Percentiles rank a stretch among this genome's conserved stretches.
Evolutionary conservation across 2,888 invertebrate genomes (phyloP).

Genomic region (Mystacides longicornis): DNA sequence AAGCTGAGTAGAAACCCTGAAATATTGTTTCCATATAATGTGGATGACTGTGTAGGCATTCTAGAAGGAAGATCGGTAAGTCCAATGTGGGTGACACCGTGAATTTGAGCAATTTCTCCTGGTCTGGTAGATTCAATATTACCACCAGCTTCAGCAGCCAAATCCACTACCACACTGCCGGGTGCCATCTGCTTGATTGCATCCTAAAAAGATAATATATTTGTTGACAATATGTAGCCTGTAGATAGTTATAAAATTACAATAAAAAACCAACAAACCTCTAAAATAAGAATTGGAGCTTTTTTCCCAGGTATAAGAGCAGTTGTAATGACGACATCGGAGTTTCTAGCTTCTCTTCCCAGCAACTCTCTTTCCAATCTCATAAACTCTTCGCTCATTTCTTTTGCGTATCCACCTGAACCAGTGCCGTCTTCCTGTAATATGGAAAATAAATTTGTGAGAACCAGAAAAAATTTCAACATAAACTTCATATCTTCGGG

Average conservation of each 20-base stretch:
- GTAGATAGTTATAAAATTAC: no score
- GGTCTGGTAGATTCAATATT: slow-evolving; percentile 77
- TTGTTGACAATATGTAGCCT: no score
- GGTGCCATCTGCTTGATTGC: slow-evolving; percentile 77
- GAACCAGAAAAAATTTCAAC: neutral
- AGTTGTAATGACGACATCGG: slow-evolving; percentile 83
- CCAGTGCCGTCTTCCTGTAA: slow-evolving; percentile 61
- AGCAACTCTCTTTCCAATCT: slow-evolving; percentile 80
- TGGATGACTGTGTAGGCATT: slow-evolving; percentile 79
- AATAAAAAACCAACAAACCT: slow-evolving; percentile 51
- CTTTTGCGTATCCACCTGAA: slow-evolving; percentile 75
- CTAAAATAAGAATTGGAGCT: slow-evolving; percentile 72
- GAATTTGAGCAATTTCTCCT: slow-evolving; percentile 64
- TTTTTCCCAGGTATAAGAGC: slow-evolving; percentile 83
- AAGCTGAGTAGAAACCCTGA: slow-evolving; percentile 78
- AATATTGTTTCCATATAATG: slow-evolving; percentile 85
- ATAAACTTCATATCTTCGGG: neutral
- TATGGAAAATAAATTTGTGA: neutral
- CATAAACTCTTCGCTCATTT: slow-evolving; percentile 80
- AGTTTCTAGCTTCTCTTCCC: slow-evolving; percentile 76
- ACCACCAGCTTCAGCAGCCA: slow-evolving; percentile 84
- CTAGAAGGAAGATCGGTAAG: slow-evolving; percentile 78
- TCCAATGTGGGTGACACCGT: slow-evolving; percentile 79
- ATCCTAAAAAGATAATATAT: slow-evolving; percentile 55
- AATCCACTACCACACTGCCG: slow-evolving; percentile 82